A percentile compares a stretch with the other conserved stretches of the same genome.
phyloP scores from a whole-genome alignment of 2,797 vertebrate genomes.

The Microctenopoma lineatum region DNA sequence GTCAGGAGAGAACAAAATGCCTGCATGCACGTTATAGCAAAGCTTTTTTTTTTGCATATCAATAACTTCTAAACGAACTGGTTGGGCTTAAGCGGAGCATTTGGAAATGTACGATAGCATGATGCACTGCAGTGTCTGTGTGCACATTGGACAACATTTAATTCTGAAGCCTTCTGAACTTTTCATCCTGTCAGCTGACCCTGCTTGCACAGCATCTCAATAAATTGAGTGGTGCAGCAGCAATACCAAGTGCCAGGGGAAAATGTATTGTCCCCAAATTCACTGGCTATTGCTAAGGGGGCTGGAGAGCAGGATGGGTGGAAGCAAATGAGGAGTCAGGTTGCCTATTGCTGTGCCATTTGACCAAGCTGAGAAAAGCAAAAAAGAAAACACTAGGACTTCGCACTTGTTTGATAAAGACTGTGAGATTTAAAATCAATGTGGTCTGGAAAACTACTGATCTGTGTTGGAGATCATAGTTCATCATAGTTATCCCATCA shows the following conservation, averaged over 20 bases:
- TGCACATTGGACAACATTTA: not conserved
- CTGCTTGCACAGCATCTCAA: constrained; percentile 1
- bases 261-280: not conserved
- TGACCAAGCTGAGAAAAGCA: constrained; percentile 28
- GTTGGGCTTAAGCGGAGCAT: not conserved
- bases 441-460: constrained; percentile 2
- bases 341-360: constrained; percentile 24
- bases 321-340: constrained; percentile 29
- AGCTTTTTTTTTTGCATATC: constrained; percentile 16
- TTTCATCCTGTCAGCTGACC: constrained; percentile 10
- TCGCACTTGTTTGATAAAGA: constrained; percentile 16
- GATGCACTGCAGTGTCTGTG: too few species aligned
- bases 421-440: constrained; percentile 23
- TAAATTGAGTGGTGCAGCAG: not conserved
- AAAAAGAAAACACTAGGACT: constrained; percentile 1
- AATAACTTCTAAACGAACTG: constrained; percentile 1
- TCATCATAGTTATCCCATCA: not conserved
- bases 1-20: constrained; percentile 20
- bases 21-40: constrained; percentile 8
- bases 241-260: not conserved
- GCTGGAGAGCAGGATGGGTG: constrained; percentile 28
- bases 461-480: constrained; percentile 1
- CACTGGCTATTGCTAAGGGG: constrained; percentile 36
- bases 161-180: constrained; percentile 13
- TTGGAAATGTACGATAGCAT: not conserved